These are phyloP conservation scores for Diadegma fenestrale DNA, from an alignment of 2,888 invertebrate genomes.

Conservation along the genomic window DNA sequence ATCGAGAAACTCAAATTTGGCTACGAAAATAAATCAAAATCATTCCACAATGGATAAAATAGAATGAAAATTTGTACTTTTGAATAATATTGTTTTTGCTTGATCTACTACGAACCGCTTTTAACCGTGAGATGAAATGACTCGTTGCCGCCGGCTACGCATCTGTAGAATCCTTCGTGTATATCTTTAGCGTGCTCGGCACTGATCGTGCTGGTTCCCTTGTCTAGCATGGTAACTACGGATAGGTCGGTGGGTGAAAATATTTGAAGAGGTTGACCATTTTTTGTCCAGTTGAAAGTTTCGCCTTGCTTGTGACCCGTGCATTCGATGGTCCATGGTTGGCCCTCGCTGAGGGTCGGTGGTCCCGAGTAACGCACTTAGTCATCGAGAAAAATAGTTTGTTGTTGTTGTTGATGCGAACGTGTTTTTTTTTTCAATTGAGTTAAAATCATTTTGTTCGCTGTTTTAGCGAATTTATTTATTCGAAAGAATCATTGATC, in stretches of 20 bases:
- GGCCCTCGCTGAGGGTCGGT: conserved; percentile 75
- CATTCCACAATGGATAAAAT: neutral
- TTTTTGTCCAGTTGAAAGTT: conserved; percentile 80
- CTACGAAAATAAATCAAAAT: neutral
- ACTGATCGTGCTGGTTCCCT: conserved; percentile 72
- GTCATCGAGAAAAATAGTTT: conserved; percentile 64
- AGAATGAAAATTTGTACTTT: conserved; percentile 22
- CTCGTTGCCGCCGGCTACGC: conserved; percentile 75
- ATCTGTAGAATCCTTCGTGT: conserved; percentile 82
- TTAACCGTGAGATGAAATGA: conserved; percentile 77
- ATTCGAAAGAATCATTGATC: neutral
- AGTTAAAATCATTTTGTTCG: neutral
- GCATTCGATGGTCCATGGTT: conserved; percentile 81
- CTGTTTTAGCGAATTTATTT: conserved; percentile 13
- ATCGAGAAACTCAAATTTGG: neutral
- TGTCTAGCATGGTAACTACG: conserved; percentile 67
- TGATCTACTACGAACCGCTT: conserved; percentile 79
- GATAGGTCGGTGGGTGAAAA: conserved; percentile 76
- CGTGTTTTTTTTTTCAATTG: neutral
- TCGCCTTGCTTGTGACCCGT: conserved; percentile 73
- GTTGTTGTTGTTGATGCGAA: conserved; percentile 16
- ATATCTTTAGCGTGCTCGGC: conserved; percentile 75
- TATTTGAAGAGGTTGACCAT: conserved; percentile 78
- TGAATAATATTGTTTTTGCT: conserved; percentile 44
- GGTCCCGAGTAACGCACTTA: conserved; percentile 78